Evolutionary conservation across 2,888 invertebrate genomes (phyloP).

Genomic region (Cordilura impudica): DNA sequence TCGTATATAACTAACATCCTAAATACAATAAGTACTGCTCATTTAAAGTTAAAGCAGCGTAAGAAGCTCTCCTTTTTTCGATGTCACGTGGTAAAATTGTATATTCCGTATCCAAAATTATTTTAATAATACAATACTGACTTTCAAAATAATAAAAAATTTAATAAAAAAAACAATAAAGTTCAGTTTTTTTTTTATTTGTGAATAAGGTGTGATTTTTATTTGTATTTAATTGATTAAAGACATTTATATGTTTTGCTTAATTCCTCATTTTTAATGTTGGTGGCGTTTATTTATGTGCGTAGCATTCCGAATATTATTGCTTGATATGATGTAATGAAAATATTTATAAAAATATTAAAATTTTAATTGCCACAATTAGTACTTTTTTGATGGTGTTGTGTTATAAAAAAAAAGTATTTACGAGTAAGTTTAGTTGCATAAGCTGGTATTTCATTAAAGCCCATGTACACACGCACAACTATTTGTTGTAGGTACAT

Average conservation of each 20-base stretch:
- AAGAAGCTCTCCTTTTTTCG: too few species aligned
- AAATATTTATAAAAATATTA: not conserved
- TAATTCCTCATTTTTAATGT: not conserved
- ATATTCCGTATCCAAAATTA: too few species aligned
- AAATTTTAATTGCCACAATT: constrained; percentile 55
- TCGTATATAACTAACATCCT: too few species aligned
- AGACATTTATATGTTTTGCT: constrained; percentile 5
- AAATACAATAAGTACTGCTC: too few species aligned
- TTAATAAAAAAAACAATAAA: too few species aligned
- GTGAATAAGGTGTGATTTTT: not conserved
- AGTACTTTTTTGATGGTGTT: constrained; percentile 41
- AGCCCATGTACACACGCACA: too few species aligned
- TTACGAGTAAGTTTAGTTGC: not conserved
- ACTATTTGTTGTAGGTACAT: too few species aligned
- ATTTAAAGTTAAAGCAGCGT: too few species aligned
- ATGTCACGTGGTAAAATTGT: too few species aligned
- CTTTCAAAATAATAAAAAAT: too few species aligned
- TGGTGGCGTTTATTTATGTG: not conserved
- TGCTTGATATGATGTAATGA: not conserved
- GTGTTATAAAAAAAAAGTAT: constrained; percentile 2
- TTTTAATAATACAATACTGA: too few species aligned
- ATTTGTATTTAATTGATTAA: not conserved
- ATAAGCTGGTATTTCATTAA: not conserved
- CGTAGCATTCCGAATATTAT: too few species aligned
- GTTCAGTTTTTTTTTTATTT: not conserved